These are phyloP conservation scores for Perodicticus potto DNA, from an alignment of 2,797 vertebrate species.

Conservation along the genomic window DNA sequence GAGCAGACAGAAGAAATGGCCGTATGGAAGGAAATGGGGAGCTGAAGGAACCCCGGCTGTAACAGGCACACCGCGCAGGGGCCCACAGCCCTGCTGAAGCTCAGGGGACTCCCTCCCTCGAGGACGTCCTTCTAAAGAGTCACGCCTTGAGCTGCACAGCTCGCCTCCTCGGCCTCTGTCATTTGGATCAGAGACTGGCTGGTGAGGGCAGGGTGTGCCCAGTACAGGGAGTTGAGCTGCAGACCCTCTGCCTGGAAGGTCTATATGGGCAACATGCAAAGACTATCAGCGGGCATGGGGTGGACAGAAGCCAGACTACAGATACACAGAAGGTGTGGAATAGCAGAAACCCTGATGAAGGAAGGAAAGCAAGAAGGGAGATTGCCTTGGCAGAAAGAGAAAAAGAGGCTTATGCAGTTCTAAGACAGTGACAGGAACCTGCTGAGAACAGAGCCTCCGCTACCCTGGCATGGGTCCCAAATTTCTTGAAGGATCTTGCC, in stretches of 20 bases:
- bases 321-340: background rate
- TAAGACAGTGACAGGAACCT: background rate
- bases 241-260: background rate
- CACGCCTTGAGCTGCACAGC: background rate
- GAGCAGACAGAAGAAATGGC: background rate
- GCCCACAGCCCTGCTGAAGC: no score
- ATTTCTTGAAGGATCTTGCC: background rate
- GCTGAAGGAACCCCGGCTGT: background rate
- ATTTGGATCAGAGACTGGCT: no score
- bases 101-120: no score
- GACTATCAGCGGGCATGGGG: background rate
- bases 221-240: background rate
- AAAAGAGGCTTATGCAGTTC: no score
- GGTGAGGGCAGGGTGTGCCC: background rate
- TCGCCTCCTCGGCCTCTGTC: no score
- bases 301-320: background rate
- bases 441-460: background rate
- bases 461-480: background rate
- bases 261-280: background rate
- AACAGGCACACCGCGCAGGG: no score
- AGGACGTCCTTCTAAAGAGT: background rate
- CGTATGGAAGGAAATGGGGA: background rate
- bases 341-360: background rate
- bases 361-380: background rate
- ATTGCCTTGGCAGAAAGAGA: background rate